Base-by-base conservation (phyloP, 2,888 invertebrate genomes). In the Eutolmus rufibarbis region DNA sequence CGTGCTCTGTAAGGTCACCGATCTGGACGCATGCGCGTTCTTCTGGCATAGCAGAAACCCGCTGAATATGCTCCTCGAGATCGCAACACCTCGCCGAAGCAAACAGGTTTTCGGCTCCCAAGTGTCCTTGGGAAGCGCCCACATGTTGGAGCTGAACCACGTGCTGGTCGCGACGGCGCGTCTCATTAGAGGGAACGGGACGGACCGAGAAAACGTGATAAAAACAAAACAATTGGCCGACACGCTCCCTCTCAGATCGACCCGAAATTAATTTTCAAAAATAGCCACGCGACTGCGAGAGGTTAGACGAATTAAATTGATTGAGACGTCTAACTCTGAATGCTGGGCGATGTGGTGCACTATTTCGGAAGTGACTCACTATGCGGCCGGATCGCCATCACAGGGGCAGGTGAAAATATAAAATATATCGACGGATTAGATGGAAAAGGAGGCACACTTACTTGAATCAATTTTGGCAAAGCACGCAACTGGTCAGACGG, bases 101-200 rank as follows among this genome's bases (percentile, higher is more conserved):
- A 66, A 66, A 66, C 66, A 66, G 28, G 66, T 66, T 66, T 66
- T 66, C 28, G 66, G 66, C 66, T 66, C 51, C 57, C 14, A 31
- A 74, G 19, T 51, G 74, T 28, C 86, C 86, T 74, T 74, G 79
- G 31, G 51, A 37, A 79, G 51, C 79, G 37, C 78, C 79, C 79
- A 79, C 79, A 79, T 79, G 79, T 79, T 78, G 79, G 51, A 46
- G 51, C 31, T 9, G 28, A 79, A 79, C 79, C 79, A 79, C 79
- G 79, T 79, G 79, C 79, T 79, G 3, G 78, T 23, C 40, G 31
- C 79, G 51, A 46, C 79, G 8, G 16, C 43, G 16, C 23, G n/a
- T n/a, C 28, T 31, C 79, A 79, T 16, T 16, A 46, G 31, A 28
- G 28, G 14, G 9, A 46, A n/a, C n/a, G 51, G 14, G 46, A 79